Base-by-base conservation (phyloP, 2,113 vertebrate genomes). In the Aptenodytes patagonicus region DNA sequence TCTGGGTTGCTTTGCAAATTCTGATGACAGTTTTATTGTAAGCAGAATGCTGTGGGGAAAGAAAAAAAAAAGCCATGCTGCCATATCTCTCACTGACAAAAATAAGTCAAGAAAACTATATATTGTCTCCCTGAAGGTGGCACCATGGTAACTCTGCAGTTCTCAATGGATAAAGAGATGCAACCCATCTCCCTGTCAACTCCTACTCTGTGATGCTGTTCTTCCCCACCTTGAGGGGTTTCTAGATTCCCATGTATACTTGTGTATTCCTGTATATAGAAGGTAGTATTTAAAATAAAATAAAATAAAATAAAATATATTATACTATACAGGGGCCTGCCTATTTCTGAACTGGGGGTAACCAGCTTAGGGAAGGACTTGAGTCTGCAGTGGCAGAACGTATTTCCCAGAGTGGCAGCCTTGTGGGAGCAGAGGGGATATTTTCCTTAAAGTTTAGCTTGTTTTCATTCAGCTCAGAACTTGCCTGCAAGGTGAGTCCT, bases 21-120 rank as follows among this genome's bases (percentile, higher is more conserved):
- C 75, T 83, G 58, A 46, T 71, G 62, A 94, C 91, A 95, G 61
- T 68, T 97, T 98, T 97, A 97, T 89, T 96, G 40, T 72, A 94
- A 90, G 49, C 26, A 93, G 72, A 94, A 94, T 84, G 82, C 34
- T 5, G 2, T 20, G 20, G 6, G 29, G 22, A 34, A 61, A 19
- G 5, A 5, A 52, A 93, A 21, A 68, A 87, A 76, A 84, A 75
- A 95, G 52, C 18, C 34, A 49, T 60, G 65, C 81, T 95, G 62
- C 46, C n/a, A 66, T 83, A 72, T 71, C 34, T 82, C 10, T 94
- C 54, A 68, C 64, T 94, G 82, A 52, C 17, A 29, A 85, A 96
- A 65, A 52, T 34, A 47, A 87, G 28, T 71, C 51, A 81, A 71
- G 55, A 34, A 60, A 73, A 60, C 34, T 51, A 8, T 38, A 70